phyloP scores from a whole-genome alignment of 30 jellyfish, hydroid and myxozoan species.

The Pelagia noctiluca region DNA sequence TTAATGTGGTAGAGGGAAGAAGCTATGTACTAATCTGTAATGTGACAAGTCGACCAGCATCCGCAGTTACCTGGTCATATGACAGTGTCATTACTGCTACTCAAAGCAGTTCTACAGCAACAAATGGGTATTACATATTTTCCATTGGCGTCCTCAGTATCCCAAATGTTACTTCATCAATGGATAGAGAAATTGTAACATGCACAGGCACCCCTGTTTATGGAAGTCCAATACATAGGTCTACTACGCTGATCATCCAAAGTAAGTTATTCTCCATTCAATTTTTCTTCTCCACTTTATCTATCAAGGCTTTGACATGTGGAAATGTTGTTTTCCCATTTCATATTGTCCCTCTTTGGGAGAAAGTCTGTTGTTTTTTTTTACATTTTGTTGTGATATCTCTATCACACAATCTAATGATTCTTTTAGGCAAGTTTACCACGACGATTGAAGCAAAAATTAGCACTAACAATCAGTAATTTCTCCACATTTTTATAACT shows the following conservation, averaged over 20 bases:
- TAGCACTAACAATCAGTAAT: too few species aligned
- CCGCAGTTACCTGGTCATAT: not conserved
- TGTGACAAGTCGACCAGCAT: too few species aligned
- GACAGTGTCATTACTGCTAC: not conserved
- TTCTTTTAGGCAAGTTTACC: too few species aligned
- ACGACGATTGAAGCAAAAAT: too few species aligned
- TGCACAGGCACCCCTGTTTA: constrained; percentile 7
- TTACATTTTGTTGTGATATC: too few species aligned
- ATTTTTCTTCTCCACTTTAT: too few species aligned
- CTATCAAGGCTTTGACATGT: too few species aligned
- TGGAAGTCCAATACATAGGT: not conserved
- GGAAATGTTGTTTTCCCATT: not conserved
- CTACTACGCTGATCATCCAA: not conserved
- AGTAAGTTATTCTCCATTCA: not conserved
- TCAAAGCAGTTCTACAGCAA: not conserved
- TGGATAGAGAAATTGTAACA: not conserved
- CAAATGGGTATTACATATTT: not conserved
- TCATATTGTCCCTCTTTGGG: not conserved
- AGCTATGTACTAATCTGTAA: too few species aligned
- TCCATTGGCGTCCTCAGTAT: not conserved
- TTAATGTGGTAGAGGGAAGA: too few species aligned
- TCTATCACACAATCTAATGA: too few species aligned
- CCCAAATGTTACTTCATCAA: not conserved
- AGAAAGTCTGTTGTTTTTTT: too few species aligned
- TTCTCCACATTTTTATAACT: not conserved